Evolutionary conservation across 2,797 vertebrate genomes (phyloP).

Genomic region (Caiman crocodilus): DNA sequence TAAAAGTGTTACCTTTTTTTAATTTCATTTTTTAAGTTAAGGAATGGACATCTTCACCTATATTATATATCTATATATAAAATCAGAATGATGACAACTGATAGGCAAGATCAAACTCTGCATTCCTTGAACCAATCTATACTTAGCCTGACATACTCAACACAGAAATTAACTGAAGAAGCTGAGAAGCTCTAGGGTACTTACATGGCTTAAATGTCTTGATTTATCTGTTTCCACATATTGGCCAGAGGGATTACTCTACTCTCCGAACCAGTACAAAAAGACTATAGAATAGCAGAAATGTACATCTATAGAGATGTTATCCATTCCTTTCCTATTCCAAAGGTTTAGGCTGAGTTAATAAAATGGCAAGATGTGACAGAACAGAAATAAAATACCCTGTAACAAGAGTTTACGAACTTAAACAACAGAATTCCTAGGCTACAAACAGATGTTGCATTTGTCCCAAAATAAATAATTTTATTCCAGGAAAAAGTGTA

Average conservation of each 20-base stretch:
- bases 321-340: background rate
- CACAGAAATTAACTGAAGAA: background rate
- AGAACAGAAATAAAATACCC: background rate
- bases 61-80: background rate
- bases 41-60: background rate
- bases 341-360: background rate
- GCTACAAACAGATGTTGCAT: too few relatives aligned
- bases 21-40: background rate
- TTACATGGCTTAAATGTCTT: background rate
- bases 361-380: background rate
- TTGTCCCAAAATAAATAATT: too few relatives aligned
- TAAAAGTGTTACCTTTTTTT: background rate
- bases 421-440: too few relatives aligned
- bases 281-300: background rate
- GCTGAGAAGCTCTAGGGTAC: background rate
- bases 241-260: background rate
- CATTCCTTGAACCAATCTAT: background rate
- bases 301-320: background rate
- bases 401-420: too few relatives aligned
- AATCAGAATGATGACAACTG: background rate
- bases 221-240: background rate
- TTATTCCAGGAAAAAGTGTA: too few relatives aligned
- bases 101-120: background rate
- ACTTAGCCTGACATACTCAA: background rate
- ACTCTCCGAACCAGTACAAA: background rate